Base-by-base conservation (phyloP, 2,888 invertebrate genomes). In the Halictus quadricinctus region DNA sequence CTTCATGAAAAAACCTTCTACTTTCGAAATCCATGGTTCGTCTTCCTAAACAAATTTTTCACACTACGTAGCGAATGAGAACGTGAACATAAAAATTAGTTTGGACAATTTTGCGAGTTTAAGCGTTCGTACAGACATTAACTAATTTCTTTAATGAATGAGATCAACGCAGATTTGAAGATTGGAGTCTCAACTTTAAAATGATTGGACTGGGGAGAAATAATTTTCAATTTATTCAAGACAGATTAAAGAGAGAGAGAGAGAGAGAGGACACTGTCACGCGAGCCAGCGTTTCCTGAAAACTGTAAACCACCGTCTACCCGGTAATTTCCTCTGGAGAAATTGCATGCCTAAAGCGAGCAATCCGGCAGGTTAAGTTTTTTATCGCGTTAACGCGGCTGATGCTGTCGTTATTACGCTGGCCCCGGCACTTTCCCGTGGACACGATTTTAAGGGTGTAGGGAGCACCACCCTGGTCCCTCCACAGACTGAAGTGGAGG, bases 321-420 rank as follows among this genome's bases (percentile, higher is more conserved):
- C 76, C 25, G 77, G 79, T 76, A 82, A 86, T 86, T 86, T 80
- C 72, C 77, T 64, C 74, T 66, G 69, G 72, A 13, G 82, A 86
- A 80, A 86, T 86, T 86, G 86, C 86, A 80, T 69, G 81, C 86
- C 81, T 72, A 85, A 81, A 86, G 81, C 80, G 76, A 76, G 86
- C 85, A 86, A 86, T 86, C 86, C 76, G 48, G 58, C 60, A 50
- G n/a, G 18, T 46, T 25, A 66, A 60, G 74, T 82, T 86, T 85
- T 86, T 81, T 79, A 78, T 81, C 76, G 70, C 73, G 86, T 86
- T 86, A 86, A 79, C 86, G 76, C 69, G 25, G 46, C 29, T 43
- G 86, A 81, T 72, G 66, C 60, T 74, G 76, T 54, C 76, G 60
- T 80, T 86, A 81, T 81, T 75, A 58, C 74, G 50, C 70, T 12